Evolutionary conservation across 1,140 invertebrate species (phyloP).

Genomic region (Drosophila malerkotliana): DNA sequence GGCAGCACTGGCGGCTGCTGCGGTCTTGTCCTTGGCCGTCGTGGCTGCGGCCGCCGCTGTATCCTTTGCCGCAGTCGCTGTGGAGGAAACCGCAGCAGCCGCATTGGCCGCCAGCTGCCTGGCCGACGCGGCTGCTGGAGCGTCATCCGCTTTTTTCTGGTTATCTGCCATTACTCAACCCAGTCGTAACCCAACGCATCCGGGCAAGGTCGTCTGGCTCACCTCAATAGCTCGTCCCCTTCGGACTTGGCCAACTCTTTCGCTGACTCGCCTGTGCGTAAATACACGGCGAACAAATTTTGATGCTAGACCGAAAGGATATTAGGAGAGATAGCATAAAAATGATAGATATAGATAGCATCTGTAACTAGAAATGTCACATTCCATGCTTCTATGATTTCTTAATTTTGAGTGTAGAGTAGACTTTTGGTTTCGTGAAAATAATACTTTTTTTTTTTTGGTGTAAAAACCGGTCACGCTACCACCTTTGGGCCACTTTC

Average conservation of each 20-base stretch:
- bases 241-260: conserved; percentile 7
- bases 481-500: conserved; percentile 57
- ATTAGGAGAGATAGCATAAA: not conserved
- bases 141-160: conserved; percentile 17
- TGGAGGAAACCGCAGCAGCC: not conserved
- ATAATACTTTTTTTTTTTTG: not conserved
- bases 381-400: not conserved
- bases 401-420: not conserved
- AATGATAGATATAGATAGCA: too few species aligned
- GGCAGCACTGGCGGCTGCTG: not conserved
- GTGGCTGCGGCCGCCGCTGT: not conserved
- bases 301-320: not conserved
- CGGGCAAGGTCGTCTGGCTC: conserved; percentile 67
- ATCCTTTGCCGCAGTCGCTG: not conserved
- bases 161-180: conserved; percentile 61
- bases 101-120: conserved; percentile 1
- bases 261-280: not conserved
- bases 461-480: conserved; percentile 26
- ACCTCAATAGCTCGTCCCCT: conserved; percentile 55
- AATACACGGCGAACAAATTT: conserved; percentile 16
- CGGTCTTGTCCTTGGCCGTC: not conserved
- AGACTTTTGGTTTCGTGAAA: not conserved
- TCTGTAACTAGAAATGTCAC: too few species aligned
- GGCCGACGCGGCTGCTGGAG: not conserved
- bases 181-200: conserved; percentile 69